Evolutionary conservation across 2,113 vertebrate genomes (phyloP).

Genomic region (Deroptyus accipitrinus): DNA sequence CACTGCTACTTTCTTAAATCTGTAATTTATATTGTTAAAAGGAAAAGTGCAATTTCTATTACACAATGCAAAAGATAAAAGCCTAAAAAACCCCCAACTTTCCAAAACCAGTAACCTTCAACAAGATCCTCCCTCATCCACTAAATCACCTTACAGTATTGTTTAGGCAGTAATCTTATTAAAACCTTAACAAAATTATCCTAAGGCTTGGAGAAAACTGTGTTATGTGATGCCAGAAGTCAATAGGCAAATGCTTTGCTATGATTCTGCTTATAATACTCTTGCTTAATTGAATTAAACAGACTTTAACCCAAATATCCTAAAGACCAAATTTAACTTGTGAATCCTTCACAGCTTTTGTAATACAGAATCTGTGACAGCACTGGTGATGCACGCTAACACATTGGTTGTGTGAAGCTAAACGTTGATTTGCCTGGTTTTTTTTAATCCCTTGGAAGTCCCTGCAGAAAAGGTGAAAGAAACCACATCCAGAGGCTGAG

Average conservation of each 20-base stretch:
- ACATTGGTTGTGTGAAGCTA: accelerated
- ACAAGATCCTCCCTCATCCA: not conserved
- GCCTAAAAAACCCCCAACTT: not conserved
- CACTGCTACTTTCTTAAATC: constrained; percentile 21
- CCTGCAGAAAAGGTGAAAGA: not conserved
- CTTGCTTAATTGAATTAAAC: not conserved
- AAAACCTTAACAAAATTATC: not conserved
- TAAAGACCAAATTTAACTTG: not conserved
- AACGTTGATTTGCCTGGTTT: not conserved
- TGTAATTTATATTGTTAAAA: constrained; percentile 45
- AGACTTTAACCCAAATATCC: not conserved
- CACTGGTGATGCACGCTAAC: accelerated
- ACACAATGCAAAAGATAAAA: not conserved
- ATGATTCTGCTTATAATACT: not conserved
- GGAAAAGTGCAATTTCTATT: constrained; percentile 20
- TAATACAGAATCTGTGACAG: not conserved
- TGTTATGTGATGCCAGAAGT: not conserved
- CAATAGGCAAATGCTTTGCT: not conserved
- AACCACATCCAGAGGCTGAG: not conserved
- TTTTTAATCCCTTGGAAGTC: not conserved
- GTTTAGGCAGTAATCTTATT: not conserved
- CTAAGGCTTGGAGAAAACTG: not conserved
- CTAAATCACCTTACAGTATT: not conserved
- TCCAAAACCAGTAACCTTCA: not conserved
- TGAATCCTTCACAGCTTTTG: not conserved